A percentile compares a stretch with the other conserved stretches of the same genome.
These are phyloP conservation scores for Gavialis gangeticus DNA, from an alignment of 2,113 vertebrate species.

Conservation along the genomic window DNA sequence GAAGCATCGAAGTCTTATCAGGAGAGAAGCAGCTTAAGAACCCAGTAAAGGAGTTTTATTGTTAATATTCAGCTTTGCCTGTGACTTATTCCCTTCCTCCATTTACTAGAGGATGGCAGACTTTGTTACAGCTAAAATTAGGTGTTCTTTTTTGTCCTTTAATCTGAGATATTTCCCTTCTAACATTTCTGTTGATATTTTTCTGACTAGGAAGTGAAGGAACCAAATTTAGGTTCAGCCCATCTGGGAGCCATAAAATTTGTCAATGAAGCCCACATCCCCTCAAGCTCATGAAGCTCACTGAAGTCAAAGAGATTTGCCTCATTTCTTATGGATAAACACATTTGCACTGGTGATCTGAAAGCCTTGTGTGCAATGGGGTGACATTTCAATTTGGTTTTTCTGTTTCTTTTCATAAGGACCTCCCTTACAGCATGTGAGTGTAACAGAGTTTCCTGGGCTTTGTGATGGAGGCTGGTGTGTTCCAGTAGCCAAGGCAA, in stretches of 20 bases:
- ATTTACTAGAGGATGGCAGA: neutral
- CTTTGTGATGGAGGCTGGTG: too few relatives aligned
- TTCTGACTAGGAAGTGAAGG: neutral
- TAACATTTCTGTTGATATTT: neutral
- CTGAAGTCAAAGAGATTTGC: too few relatives aligned
- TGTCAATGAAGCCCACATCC: neutral
- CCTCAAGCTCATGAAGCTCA: neutral
- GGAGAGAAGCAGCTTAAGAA: constrained; percentile 48
- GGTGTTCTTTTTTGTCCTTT: neutral
- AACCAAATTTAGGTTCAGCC: neutral
- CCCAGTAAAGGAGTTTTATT: constrained; percentile 46
- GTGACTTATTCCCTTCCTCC: constrained; percentile 30
- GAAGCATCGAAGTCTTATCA: constrained; percentile 24
- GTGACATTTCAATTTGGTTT: too few relatives aligned
- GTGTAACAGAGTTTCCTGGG: too few relatives aligned
- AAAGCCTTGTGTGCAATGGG: too few relatives aligned
- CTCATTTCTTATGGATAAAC: too few relatives aligned
- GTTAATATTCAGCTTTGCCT: neutral
- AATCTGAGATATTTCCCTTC: neutral
- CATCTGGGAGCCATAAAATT: neutral
- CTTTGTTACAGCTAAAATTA: constrained; percentile 19
- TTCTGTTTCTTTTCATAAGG: too few relatives aligned
- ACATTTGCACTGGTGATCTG: too few relatives aligned
- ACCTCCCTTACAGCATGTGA: too few relatives aligned
- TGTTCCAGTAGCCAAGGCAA: too few relatives aligned